Conservation (phyloP, 2,113 vertebrate species). For the Toxostoma redivivum region DNA sequence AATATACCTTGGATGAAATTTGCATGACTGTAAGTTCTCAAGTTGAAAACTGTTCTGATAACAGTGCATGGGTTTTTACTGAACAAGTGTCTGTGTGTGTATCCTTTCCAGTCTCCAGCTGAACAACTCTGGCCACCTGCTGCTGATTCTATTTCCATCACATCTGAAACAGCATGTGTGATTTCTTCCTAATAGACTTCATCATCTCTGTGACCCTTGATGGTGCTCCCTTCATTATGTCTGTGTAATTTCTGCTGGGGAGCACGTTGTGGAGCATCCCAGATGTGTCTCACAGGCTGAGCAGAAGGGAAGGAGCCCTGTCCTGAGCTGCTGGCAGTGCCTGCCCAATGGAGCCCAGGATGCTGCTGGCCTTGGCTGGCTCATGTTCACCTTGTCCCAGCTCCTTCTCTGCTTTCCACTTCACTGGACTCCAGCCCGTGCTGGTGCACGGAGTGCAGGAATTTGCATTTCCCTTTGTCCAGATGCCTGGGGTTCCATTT, state of each 20-base stretch:
- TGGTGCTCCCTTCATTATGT: fast-evolving
- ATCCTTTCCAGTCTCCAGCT: not conserved
- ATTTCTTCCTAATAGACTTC: not conserved
- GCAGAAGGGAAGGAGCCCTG: not conserved
- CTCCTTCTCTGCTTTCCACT: not conserved
- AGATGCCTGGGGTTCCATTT: not conserved
- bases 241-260: fast-evolving
- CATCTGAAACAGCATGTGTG: not conserved
- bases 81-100: not conserved
- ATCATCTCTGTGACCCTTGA: not conserved
- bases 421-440: fast-evolving
- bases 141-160: not conserved
- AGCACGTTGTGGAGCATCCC: not conserved
- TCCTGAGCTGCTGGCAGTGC: not conserved
- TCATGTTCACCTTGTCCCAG: not conserved
- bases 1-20: not conserved
- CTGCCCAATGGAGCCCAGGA: not conserved
- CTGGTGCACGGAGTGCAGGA: not conserved
- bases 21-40: not conserved
- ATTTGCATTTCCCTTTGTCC: not conserved
- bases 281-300: not conserved
- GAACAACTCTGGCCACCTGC: not conserved
- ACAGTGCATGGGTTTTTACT: not conserved
- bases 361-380: not conserved
- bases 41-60: not conserved